These are phyloP conservation scores for Lepus europaeus DNA, from an alignment of 2,113 vertebrate species.

Conservation along the genomic window DNA sequence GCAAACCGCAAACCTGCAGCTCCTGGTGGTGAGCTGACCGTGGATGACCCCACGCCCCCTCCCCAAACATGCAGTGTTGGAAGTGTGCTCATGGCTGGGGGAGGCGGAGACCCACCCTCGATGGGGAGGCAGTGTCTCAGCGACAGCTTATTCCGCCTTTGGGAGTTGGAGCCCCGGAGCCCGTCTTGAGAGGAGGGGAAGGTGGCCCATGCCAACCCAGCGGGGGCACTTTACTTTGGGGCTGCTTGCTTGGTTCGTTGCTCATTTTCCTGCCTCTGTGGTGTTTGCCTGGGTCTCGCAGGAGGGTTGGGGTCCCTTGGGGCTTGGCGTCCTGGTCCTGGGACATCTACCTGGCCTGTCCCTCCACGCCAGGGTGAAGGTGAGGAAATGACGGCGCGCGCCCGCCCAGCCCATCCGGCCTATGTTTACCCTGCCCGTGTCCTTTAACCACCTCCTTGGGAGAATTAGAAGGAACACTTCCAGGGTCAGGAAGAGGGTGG, in stretches of 20 bases:
- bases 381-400: conserved; percentile 65
- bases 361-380: not conserved
- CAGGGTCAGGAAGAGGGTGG: conserved; percentile 78
- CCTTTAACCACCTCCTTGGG: conserved; percentile 73
- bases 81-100: not conserved
- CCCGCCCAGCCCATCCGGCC: conserved; percentile 23
- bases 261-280: not conserved
- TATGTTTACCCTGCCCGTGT: conserved; percentile 72
- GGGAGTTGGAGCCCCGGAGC: not conserved
- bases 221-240: not conserved
- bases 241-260: conserved; percentile 26
- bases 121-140: not conserved
- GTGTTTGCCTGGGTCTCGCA: not conserved
- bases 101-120: conserved; percentile 60
- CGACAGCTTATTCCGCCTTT: not conserved
- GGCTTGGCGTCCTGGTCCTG: not conserved
- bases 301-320: conserved; percentile 27
- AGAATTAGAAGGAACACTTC: conserved; percentile 69
- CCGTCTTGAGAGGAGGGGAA: not conserved
- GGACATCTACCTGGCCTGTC: not conserved
- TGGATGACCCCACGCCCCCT: not conserved
- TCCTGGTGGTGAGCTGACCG: conserved; percentile 44
- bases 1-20: conserved; percentile 64
- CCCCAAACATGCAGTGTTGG: not conserved
- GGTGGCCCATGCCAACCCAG: not conserved